Evolutionary conservation across 2,113 vertebrate species (phyloP).

Genomic region (Rhea americana): DNA sequence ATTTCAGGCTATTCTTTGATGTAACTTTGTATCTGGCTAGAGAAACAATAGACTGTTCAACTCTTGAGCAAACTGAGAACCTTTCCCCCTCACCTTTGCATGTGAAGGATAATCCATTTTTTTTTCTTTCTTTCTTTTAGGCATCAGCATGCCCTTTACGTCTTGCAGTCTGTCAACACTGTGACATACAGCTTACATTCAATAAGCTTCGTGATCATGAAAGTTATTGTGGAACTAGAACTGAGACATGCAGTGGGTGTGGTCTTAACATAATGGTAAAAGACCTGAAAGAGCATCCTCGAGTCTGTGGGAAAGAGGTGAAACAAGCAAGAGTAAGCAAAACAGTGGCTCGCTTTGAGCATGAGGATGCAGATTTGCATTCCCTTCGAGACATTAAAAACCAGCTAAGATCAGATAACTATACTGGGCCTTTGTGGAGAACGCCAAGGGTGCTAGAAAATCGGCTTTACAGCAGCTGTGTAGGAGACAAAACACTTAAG

Average conservation of each 20-base stretch:
- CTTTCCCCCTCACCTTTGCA: neutral
- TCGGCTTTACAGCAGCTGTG: conserved; percentile 49
- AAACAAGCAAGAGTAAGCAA: conserved; percentile 69
- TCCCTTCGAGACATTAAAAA: conserved; percentile 70
- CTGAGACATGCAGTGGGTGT: conserved; percentile 86
- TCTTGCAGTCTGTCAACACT: conserved; percentile 87
- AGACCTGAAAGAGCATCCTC: conserved; percentile 84
- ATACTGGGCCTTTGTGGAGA: neutral
- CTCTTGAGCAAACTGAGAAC: neutral
- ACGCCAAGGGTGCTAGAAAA: conserved; percentile 47
- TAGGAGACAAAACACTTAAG: conserved; percentile 15
- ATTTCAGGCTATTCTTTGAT: neutral
- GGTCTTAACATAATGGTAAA: conserved; percentile 85
- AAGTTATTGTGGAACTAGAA: conserved; percentile 91
- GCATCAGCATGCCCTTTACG: conserved; percentile 79
- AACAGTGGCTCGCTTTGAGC: neutral
- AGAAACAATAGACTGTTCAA: neutral
- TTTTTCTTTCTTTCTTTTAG: neutral
- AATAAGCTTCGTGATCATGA: conserved; percentile 88
- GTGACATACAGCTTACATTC: conserved; percentile 87
- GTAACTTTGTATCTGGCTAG: neutral
- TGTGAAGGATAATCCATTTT: neutral
- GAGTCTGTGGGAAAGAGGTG: conserved; percentile 77
- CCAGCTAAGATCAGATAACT: conserved; percentile 64
- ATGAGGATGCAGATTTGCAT: conserved; percentile 59